Base-by-base conservation (phyloP, 2,797 vertebrate genomes). In the Thamnophis elegans region DNA sequence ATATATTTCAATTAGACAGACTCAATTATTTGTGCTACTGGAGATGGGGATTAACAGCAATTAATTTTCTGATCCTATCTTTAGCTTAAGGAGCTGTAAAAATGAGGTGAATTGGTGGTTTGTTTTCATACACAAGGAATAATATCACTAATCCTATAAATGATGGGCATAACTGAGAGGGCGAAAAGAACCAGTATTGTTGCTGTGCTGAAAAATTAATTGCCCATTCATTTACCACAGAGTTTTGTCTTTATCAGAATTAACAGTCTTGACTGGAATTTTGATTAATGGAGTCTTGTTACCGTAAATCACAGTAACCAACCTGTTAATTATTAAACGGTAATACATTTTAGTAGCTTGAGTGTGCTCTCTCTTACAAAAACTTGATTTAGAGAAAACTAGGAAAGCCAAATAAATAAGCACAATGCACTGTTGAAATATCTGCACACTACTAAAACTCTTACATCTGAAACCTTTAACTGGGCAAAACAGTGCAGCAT, bases 271-370 rank as follows among this genome's bases (percentile, higher is more conserved):
- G 93, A 93, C 62, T 91, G 93, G 92, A 93, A 91, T 89, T 65
- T 94, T 89, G 90, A 60, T 89, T 95, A 94, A 97, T 85, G 88
- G 87, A 95, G 94, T 85, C 93, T 7, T 88, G 51, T 89, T 95
- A 68, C 92, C 89, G 65, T 51, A 93, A 96, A 91, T 13, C 55
- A 59, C 68, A 94, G 89, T 25, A 95, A 90, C 89, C 95, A 96
- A 96, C 93, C 8, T 28, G 87, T 95, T 93, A 97, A 94, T 95
- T 96, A 96, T 95, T 96, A 91, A 97, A 92, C 88, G 95, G 73
- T 0, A 0, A 96, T 92, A 42, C 89, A 56, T 95, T 94, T 47
- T 92, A 94, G 85, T 88, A 93, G 92, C 0, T 0, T 96, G 89
- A 93, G 92, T 94, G 93, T 1, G 13, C 88, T 91, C 88, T 89